Conservation (phyloP, 2,113 vertebrate genomes). For the Smithornis capensis region DNA sequence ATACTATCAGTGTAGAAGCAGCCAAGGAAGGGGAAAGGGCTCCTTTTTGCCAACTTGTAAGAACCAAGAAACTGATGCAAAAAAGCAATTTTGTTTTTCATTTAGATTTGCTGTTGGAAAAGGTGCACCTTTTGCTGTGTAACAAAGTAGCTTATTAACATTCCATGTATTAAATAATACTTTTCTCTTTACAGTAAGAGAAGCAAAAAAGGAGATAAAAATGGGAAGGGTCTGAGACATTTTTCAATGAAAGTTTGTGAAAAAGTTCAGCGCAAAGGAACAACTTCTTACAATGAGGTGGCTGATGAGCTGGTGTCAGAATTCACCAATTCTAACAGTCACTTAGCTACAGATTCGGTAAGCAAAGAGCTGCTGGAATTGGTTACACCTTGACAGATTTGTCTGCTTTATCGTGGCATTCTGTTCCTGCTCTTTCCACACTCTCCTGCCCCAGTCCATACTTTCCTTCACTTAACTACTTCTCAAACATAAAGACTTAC, state of each 20-base stretch:
- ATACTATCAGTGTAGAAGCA: neutral
- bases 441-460: neutral
- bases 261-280: constrained; percentile 89
- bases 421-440: neutral
- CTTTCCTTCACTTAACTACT: neutral
- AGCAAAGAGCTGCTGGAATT: constrained; percentile 5
- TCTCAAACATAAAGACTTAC: neutral
- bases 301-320: constrained; percentile 87
- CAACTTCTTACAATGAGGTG: constrained; percentile 88
- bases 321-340: constrained; percentile 80
- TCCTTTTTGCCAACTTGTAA: neutral
- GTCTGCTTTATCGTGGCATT: neutral
- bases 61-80: neutral
- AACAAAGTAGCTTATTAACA: neutral
- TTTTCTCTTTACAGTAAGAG: constrained; percentile 76
- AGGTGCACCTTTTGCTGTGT: neutral
- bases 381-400: neutral
- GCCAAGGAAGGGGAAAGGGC: neutral
- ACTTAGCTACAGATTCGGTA: constrained; percentile 81
- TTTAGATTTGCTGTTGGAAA: neutral
- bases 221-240: constrained; percentile 86
- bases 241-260: constrained; percentile 94
- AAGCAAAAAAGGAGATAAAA: constrained; percentile 88
- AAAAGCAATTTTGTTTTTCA: neutral
- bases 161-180: neutral